These are phyloP conservation scores for Chrysodeixis includens DNA, from an alignment of 2,888 invertebrate genomes.

Conservation along the genomic window DNA sequence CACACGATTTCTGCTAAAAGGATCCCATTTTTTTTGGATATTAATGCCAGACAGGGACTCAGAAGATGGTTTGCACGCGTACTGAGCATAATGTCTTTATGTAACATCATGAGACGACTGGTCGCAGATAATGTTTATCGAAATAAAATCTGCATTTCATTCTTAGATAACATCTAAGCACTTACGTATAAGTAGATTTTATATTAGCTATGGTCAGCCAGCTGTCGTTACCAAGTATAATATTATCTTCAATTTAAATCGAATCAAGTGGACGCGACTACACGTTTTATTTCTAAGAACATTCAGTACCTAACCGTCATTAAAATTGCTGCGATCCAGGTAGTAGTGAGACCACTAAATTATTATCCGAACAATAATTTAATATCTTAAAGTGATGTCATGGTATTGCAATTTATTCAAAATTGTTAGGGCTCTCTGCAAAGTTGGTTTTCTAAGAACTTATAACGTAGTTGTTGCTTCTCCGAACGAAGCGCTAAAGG, in stretches of 20 bases:
- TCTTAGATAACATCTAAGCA: constrained; percentile 46
- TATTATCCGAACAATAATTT: constrained; percentile 45
- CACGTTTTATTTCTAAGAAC: constrained; percentile 54
- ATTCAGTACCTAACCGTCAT: constrained; percentile 53
- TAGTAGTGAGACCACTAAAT: constrained; percentile 50
- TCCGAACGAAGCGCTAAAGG: constrained; percentile 45
- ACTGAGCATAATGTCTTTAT: background rate
- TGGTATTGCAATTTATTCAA: constrained; percentile 43
- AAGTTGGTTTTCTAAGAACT: constrained; percentile 46
- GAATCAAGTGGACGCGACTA: constrained; percentile 42
- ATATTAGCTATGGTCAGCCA: constrained; percentile 39
- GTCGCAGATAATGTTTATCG: constrained; percentile 36
- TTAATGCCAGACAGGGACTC: constrained; percentile 38
- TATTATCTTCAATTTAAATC: constrained; percentile 55
- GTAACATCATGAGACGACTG: constrained; percentile 20
- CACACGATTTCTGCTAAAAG: constrained; percentile 54
- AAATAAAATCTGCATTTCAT: constrained; percentile 46
- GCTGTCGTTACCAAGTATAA: constrained; percentile 39
- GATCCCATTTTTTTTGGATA: constrained; percentile 56
- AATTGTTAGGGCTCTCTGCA: constrained; percentile 45
- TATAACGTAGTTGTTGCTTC: constrained; percentile 49
- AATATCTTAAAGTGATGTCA: constrained; percentile 52
- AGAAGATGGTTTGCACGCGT: constrained; percentile 24
- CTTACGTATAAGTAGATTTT: constrained; percentile 44
- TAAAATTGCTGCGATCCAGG: constrained; percentile 56